Conservation (phyloP, 2,113 vertebrate genomes). For the Sceloporus tristichus region DNA sequence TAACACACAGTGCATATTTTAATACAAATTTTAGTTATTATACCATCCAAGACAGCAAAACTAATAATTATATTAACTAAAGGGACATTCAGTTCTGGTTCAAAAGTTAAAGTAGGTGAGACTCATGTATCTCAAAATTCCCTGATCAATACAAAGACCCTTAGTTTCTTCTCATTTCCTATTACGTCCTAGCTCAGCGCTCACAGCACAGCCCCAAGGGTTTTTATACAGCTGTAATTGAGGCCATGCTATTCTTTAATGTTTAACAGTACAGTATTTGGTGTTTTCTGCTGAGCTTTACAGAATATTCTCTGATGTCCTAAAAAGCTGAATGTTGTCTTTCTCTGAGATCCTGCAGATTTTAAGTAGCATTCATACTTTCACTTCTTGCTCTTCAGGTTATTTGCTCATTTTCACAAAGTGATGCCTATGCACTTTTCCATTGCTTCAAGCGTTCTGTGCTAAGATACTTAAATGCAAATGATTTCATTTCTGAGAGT, state of each 20-base stretch:
- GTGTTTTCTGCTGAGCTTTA: slow-evolving; percentile 5
- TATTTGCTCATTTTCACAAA: slow-evolving; percentile 22
- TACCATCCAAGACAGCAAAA: no score
- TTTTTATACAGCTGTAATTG: neutral
- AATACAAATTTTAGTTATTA: no score
- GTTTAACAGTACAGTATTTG: neutral
- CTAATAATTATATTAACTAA: no score
- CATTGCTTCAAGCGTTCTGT: neutral
- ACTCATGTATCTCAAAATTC: neutral
- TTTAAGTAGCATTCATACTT: slow-evolving; percentile 30
- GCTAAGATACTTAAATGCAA: slow-evolving; percentile 28
- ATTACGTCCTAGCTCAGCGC: neutral
- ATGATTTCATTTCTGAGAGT: slow-evolving; percentile 21
- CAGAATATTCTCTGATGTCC: slow-evolving; percentile 9
- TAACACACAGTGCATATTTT: no score
- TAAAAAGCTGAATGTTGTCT: slow-evolving; percentile 10
- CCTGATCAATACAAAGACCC: neutral
- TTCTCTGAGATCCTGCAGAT: slow-evolving; percentile 21
- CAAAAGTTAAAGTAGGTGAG: neutral
- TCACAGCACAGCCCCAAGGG: neutral
- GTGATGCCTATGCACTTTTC: slow-evolving; percentile 9
- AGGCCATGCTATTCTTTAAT: neutral
- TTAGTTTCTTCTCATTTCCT: neutral
- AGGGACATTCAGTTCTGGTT: no score
- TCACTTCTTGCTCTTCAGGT: neutral